These are phyloP conservation scores for Pteruthius melanotis DNA, from an alignment of 2,113 vertebrate species.

Conservation along the genomic window DNA sequence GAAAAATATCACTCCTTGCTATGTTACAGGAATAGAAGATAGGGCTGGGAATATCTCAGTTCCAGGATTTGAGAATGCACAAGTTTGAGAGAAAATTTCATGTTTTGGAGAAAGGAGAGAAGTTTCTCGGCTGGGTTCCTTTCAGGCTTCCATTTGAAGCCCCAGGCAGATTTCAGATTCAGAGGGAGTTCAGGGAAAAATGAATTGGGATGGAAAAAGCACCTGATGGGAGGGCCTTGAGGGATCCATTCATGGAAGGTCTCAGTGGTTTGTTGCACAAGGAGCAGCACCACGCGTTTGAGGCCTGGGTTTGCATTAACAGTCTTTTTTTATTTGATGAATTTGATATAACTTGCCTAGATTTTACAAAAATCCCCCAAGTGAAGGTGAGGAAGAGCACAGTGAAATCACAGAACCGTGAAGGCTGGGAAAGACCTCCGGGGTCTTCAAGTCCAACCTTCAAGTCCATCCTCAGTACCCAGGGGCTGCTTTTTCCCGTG, in stretches of 20 bases:
- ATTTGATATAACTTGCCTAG: not conserved
- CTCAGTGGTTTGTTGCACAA: not conserved
- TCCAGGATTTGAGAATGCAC: not conserved
- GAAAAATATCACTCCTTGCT: constrained; percentile 10
- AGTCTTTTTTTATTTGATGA: not conserved
- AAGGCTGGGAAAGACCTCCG: not conserved
- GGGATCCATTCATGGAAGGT: not conserved
- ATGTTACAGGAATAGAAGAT: not conserved
- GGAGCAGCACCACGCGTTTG: not conserved
- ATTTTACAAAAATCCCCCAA: accelerated
- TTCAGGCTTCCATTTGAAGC: not conserved
- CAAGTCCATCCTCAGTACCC: not conserved
- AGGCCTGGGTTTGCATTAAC: not conserved
- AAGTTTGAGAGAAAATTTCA: not conserved
- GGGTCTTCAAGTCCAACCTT: not conserved
- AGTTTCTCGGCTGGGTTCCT: not conserved
- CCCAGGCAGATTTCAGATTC: not conserved
- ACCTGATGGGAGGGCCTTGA: not conserved
- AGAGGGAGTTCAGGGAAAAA: not conserved
- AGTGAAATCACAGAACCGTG: accelerated
- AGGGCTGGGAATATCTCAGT: not conserved
- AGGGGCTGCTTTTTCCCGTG: not conserved
- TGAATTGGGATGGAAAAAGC: not conserved
- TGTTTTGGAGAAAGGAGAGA: not conserved
- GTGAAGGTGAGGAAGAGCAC: not conserved